Evolutionary conservation across 2,888 invertebrate species (phyloP), one percentile per base, ranked within the genome.

Genomic region (Habrosyne pyritoides): DNA sequence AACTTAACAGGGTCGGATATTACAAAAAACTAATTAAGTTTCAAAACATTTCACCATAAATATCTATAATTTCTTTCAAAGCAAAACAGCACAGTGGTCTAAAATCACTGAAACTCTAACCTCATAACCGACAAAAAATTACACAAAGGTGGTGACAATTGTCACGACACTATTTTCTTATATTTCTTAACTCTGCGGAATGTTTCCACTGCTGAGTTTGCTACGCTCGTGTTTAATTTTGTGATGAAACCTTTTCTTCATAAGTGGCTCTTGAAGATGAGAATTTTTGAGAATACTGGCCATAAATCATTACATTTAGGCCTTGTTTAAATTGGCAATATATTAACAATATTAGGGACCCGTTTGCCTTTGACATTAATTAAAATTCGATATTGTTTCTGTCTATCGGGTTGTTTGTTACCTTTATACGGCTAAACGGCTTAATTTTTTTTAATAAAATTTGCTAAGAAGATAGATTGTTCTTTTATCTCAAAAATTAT

Each of bases 111-210:
- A 59, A 60, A 65, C 64, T 66, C 66, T 71, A 67, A 70, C 75
- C 72, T 71, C 70, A 61, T 71, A 69, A 77, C 73, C 73, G 70
- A 68, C 67, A 81, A 80, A 75, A 30, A 78, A 69, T 72, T 69
- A 70, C 71, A 79, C 79, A 81, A 81, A 83, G 78, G 71, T 76
- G 33, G 71, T 73, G 69, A 51, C 51, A 56, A 60, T 60, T 54
- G 78, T 86, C 87, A 87, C 86, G 86, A 87, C 69, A 68, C 60
- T 66, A 74, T 74, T 80, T 67, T 71, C 75, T 72, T 75, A 71
- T 55, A 65, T 58, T 64, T 57, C 54, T 18, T 8, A 42, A 42
- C 42, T 7, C 8, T 18, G 42, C 6, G 66, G 67, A 74, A 75
- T 68, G 60, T 79, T 75, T 72, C 71, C 70, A 67, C 64, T 61